Percentiles rank a stretch among this genome's conserved stretches.
Evolutionary conservation across 2,888 invertebrate species (phyloP).

Genomic region (Eudemis profundana): DNA sequence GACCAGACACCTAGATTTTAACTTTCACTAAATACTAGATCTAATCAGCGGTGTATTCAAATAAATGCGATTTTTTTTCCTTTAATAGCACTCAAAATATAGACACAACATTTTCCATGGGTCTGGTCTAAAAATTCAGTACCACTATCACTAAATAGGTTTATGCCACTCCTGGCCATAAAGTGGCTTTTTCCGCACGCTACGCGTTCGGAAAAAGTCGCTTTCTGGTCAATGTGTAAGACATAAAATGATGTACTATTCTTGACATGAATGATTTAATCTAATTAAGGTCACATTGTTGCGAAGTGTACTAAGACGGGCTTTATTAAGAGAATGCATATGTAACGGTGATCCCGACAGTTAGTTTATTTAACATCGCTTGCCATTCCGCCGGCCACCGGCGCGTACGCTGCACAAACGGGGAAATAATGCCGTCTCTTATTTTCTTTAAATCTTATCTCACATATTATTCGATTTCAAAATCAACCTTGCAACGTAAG

Average conservation of each 20-base stretch:
- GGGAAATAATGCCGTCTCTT: slow-evolving; percentile 60
- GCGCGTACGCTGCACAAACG: slow-evolving; percentile 61
- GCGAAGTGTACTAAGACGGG: slow-evolving; percentile 24
- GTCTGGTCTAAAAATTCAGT: no score
- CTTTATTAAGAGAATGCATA: slow-evolving; percentile 46
- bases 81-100: no score
- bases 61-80: neutral
- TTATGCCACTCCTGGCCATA: no score
- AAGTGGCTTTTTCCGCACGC: no score
- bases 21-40: slow-evolving; percentile 55
- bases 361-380: slow-evolving; percentile 61
- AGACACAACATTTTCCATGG: no score
- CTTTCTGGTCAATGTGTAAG: no score
- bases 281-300: neutral
- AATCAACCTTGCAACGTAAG: neutral
- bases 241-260: no score
- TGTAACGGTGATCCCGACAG: slow-evolving; percentile 65
- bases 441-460: slow-evolving; percentile 1
- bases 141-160: no score
- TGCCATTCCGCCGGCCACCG: slow-evolving; percentile 53
- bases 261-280: slow-evolving; percentile 1
- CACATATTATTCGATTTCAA: neutral
- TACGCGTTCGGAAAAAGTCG: no score
- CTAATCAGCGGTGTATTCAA: slow-evolving; percentile 4
- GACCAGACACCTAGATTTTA: slow-evolving; percentile 58